Evolutionary conservation across 2,113 vertebrate genomes (phyloP).

Genomic region (Pseudopodoces humilis): DNA sequence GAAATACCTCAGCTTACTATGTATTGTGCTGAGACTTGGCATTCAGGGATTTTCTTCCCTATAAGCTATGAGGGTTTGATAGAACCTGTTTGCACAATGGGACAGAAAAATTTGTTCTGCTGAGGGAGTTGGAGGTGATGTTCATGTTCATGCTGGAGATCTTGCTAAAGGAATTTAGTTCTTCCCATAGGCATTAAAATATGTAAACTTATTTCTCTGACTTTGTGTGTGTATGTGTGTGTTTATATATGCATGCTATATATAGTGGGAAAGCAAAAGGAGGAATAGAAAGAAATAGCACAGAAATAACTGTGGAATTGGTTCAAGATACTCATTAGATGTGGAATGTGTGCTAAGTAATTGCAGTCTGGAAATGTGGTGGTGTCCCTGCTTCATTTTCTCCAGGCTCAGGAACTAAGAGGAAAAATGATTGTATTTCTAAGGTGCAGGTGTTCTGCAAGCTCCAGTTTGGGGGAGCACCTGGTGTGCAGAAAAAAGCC

Average conservation of each 20-base stretch:
- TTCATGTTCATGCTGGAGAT: background rate
- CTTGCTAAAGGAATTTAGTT: background rate
- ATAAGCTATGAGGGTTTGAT: background rate
- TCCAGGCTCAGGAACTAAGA: background rate
- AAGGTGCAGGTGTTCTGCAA: background rate
- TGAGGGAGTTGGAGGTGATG: background rate
- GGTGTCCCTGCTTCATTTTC: background rate
- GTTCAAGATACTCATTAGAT: background rate
- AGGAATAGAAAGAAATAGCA: background rate
- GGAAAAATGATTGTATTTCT: background rate
- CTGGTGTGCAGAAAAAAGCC: background rate
- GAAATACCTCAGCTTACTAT: background rate
- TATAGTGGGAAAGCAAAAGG: background rate
- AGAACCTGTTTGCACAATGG: background rate
- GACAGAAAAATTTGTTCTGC: background rate
- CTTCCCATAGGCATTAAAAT: constrained; percentile 15
- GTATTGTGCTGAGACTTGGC: background rate
- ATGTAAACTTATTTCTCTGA: constrained; percentile 11
- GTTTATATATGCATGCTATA: background rate
- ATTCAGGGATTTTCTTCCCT: background rate
- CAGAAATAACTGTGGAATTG: background rate
- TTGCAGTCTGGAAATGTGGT: background rate
- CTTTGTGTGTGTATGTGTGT: background rate
- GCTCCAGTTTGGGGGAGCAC: background rate
- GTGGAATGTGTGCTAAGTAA: background rate